Percentiles rank a stretch among this genome's conserved stretches.
These are phyloP conservation scores for Actinia equina DNA, from an alignment of 64 coral and sea anemone genomes.

Conservation along the genomic window DNA sequence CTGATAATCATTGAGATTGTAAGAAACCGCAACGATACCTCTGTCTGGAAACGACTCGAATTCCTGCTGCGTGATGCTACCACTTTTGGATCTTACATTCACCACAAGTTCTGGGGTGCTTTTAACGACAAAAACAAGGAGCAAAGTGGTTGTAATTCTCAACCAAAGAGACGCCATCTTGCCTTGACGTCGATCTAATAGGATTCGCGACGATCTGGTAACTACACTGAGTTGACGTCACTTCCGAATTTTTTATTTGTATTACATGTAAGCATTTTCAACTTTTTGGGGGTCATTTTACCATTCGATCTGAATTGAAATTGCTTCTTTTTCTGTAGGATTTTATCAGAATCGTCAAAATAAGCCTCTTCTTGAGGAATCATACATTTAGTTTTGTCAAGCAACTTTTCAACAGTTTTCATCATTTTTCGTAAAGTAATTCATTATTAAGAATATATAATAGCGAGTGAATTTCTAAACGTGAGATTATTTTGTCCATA, in stretches of 20 bases:
- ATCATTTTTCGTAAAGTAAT: too few relatives aligned
- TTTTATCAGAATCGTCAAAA: too few relatives aligned
- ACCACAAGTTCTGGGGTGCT: constrained; percentile 61
- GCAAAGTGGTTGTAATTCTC: not conserved
- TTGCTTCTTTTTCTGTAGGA: too few relatives aligned
- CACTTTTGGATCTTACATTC: constrained; percentile 85
- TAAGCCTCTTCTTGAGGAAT: too few relatives aligned
- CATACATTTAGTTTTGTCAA: too few relatives aligned
- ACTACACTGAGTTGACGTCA: not conserved
- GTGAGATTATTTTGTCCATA: too few relatives aligned
- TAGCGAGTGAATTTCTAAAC: too few relatives aligned
- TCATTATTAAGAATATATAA: too few relatives aligned
- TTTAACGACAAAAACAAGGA: not conserved
- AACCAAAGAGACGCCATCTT: constrained; percentile 12
- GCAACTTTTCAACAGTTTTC: too few relatives aligned
- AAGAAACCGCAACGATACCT: constrained; percentile 75
- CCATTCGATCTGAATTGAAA: not conserved
- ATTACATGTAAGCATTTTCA: too few relatives aligned
- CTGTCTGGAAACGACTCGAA: constrained; percentile 75
- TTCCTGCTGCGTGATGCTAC: constrained; percentile 70
- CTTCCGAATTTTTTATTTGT: too few relatives aligned
- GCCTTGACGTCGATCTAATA: not conserved
- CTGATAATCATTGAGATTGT: constrained; percentile 42
- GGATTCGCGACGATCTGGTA: not conserved
- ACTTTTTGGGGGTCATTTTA: not conserved